A percentile compares a stretch with the other conserved stretches of the same genome.
Evolutionary conservation across 2,797 vertebrate species (phyloP).

Genomic region (Lepidocolaptes lacrymiger): DNA sequence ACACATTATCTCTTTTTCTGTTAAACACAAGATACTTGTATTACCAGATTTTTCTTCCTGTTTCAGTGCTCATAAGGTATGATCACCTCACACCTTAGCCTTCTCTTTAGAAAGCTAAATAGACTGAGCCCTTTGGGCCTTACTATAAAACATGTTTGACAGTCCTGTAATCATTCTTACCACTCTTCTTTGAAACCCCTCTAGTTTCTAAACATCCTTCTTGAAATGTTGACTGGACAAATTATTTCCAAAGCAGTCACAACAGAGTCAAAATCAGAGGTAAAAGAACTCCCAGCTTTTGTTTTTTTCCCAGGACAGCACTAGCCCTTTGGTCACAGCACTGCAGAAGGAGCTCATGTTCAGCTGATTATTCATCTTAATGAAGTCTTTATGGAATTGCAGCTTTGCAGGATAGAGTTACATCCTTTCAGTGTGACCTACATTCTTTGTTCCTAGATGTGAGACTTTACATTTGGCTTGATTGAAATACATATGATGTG

Average conservation of each 20-base stretch:
- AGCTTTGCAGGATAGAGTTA: constrained; percentile 65
- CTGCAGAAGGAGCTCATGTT: constrained; percentile 55
- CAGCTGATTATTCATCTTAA: constrained; percentile 69
- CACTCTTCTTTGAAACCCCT: constrained; percentile 30
- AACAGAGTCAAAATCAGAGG: constrained; percentile 36
- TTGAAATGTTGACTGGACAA: constrained; percentile 42
- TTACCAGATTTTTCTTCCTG: constrained; percentile 19
- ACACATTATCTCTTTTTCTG: constrained; percentile 30
- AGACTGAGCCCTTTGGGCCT: constrained; percentile 16
- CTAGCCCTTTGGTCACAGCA: constrained; percentile 33
- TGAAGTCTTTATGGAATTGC: constrained; percentile 66
- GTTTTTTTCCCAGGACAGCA: constrained; percentile 46
- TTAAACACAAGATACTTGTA: neutral
- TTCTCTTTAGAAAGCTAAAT: constrained; percentile 31
- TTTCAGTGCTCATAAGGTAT: constrained; percentile 26
- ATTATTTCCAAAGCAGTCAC: constrained; percentile 49
- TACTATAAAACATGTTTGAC: constrained; percentile 35
- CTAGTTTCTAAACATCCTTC: constrained; percentile 48
- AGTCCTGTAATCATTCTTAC: constrained; percentile 40
- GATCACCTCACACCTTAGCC: constrained; percentile 11
- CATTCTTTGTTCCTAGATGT: constrained; percentile 63
- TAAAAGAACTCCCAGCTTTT: neutral
- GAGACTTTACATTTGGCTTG: constrained; percentile 49
- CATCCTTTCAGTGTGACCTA: constrained; percentile 60
- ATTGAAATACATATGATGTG: constrained; percentile 18